Percentiles rank a stretch among this genome's conserved stretches.
These are phyloP conservation scores for Anomalospiza imberbis DNA, from an alignment of 2,797 vertebrate genomes.

Conservation along the genomic window DNA sequence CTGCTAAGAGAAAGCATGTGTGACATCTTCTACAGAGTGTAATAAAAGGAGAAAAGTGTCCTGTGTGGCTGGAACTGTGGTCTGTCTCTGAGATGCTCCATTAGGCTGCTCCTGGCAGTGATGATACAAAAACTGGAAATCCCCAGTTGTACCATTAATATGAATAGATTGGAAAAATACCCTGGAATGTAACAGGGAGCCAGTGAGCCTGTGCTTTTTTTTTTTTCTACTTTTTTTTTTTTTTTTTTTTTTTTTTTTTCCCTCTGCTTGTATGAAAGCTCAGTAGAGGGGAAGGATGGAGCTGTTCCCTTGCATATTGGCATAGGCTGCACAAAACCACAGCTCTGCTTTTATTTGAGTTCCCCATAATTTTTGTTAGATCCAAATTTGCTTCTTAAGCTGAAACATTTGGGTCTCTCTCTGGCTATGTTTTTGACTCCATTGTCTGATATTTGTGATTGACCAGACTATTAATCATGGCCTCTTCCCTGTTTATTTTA, in stretches of 20 bases:
- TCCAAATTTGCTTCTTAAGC: neutral
- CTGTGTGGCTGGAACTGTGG: conserved; percentile 54
- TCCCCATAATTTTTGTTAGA: neutral
- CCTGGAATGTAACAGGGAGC: neutral
- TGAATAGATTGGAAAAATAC: conserved; percentile 27
- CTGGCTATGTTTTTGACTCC: neutral
- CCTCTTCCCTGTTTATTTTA: neutral
- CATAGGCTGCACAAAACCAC: neutral
- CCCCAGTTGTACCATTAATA: conserved; percentile 47
- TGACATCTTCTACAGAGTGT: conserved; percentile 67
- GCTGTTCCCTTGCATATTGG: neutral
- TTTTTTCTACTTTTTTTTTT: too few relatives aligned
- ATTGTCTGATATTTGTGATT: neutral
- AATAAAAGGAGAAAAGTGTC: conserved; percentile 59
- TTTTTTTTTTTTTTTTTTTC: too few relatives aligned
- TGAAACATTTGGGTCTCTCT: neutral
- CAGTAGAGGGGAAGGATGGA: neutral
- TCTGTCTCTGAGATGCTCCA: conserved; percentile 65
- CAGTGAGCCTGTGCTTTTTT: neutral
- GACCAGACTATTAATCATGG: neutral
- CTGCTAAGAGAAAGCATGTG: conserved; percentile 65
- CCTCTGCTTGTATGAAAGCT: neutral
- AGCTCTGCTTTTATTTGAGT: neutral
- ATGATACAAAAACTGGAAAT: conserved; percentile 67
- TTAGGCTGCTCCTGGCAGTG: conserved; percentile 64